A percentile compares a stretch with the other conserved stretches of the same genome.
These are phyloP conservation scores for Typhlichthys eigenmanni DNA, from an alignment of 2,797 vertebrate species.

Conservation along the genomic window DNA sequence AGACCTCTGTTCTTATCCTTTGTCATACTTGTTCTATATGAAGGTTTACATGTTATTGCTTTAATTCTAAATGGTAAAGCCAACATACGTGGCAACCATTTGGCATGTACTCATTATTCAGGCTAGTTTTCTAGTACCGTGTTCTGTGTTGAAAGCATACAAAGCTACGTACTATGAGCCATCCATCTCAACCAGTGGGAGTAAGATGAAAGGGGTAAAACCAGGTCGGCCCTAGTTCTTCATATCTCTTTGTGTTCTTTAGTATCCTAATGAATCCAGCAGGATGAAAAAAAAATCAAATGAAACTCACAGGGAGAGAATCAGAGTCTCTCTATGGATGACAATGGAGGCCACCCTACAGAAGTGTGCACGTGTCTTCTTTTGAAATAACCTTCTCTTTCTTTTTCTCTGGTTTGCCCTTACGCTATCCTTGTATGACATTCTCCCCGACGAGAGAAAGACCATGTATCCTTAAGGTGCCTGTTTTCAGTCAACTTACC, in stretches of 20 bases:
- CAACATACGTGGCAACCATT: not conserved
- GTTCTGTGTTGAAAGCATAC: constrained; percentile 9
- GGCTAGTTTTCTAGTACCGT: constrained; percentile 6
- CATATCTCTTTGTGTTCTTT: constrained; percentile 33
- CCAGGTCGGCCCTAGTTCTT: constrained; percentile 37
- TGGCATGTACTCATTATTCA: constrained; percentile 2
- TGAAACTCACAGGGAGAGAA: constrained; percentile 30
- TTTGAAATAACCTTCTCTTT: constrained; percentile 35
- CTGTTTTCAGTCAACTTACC: constrained; percentile 22
- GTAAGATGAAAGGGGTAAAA: constrained; percentile 10
- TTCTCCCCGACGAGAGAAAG: constrained; percentile 32
- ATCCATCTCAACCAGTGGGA: constrained; percentile 25
- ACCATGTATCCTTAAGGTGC: constrained; percentile 36
- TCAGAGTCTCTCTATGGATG: constrained; percentile 22
- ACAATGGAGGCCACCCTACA: constrained; percentile 15
- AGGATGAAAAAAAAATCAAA: constrained; percentile 50
- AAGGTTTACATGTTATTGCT: too few species aligned
- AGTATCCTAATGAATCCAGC: constrained; percentile 37
- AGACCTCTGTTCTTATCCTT: too few species aligned
- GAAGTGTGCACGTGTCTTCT: constrained; percentile 5
- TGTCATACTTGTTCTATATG: too few species aligned
- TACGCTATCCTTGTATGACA: constrained; percentile 54
- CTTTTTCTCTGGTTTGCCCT: constrained; percentile 37
- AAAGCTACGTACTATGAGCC: not conserved
- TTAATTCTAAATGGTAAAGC: constrained; percentile 2